Conservation (phyloP, 2,797 vertebrate genomes). For the Glossophaga mutica region DNA sequence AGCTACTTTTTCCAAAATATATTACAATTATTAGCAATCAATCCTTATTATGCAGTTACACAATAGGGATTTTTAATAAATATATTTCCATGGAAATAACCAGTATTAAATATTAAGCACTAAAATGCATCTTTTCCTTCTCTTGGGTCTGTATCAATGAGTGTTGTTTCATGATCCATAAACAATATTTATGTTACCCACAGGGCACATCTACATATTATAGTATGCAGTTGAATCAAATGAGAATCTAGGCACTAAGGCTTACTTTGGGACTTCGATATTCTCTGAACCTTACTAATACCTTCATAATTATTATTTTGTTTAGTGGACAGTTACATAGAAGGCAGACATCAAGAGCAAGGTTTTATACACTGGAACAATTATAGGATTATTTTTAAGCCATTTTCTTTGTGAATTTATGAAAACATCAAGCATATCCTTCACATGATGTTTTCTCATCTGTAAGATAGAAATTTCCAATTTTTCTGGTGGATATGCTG, state of each 20-base stretch:
- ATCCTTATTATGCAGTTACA: background rate
- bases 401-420: background rate
- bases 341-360: background rate
- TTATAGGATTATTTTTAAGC: background rate
- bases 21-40: background rate
- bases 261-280: background rate
- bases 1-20: background rate
- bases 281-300: background rate
- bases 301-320: background rate
- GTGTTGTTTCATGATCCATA: background rate
- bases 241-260: background rate
- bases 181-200: background rate
- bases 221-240: background rate
- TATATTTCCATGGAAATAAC: slow-evolving; percentile 23
- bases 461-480: background rate
- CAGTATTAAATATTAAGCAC: background rate
- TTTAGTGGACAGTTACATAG: background rate
- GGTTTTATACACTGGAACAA: background rate
- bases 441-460: background rate
- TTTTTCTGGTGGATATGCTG: background rate
- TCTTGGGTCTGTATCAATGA: background rate
- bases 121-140: background rate
- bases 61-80: background rate
- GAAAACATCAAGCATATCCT: background rate
- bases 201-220: background rate